Base-by-base conservation (phyloP, 2,797 vertebrate species). In the Pangasius sanitwongsei region DNA sequence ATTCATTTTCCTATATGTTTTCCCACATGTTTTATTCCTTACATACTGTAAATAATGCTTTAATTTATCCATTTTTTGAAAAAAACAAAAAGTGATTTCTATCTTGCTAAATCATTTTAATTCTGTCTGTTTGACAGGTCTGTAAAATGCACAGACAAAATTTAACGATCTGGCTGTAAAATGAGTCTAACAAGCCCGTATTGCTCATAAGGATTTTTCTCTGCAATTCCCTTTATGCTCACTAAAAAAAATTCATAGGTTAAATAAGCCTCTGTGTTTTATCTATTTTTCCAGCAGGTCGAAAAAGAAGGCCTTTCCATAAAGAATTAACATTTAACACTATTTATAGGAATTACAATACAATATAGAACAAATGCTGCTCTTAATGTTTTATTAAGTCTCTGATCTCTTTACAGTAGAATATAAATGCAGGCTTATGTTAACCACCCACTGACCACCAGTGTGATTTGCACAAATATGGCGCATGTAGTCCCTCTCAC, bases 381-480 rank as follows among this genome's bases (percentile, higher is more conserved):
- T 4, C 3, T 86, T 65, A 13, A 44, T 59, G 25, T 59, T 81
- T 82, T 53, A 86, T 55, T 75, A 84, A 67, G 20, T 87, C 12
- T 59, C 12, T 84, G 72, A 78, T 67, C 8, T 57, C 34, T 86
- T 80, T 83, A 59, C 48, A 83, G 37, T 3, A 4, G 13, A 75
- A 25, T 37, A 61, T 78, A 85, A 80, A 16, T 8, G 48, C 41
- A 25, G 20, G 48, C 48, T 61, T 81, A 69, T 78, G 44, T 85
- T 84, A 77, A 59, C 83, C 75, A 12, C 80, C n/a, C 74, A 20
- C 75, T 83, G 53, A 70, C 80, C 80, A 85, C 78, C 2, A 74
- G 80, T 83, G 82, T 59, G 77, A 77, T 82, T 90, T 75, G 41
- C 59, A 88, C 80, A 88, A 87, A 74, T 75, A 81, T 81, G 83